These are phyloP conservation scores for Dinothrombium tinctorium DNA, from an alignment of 1,140 invertebrate species.

Conservation along the genomic window DNA sequence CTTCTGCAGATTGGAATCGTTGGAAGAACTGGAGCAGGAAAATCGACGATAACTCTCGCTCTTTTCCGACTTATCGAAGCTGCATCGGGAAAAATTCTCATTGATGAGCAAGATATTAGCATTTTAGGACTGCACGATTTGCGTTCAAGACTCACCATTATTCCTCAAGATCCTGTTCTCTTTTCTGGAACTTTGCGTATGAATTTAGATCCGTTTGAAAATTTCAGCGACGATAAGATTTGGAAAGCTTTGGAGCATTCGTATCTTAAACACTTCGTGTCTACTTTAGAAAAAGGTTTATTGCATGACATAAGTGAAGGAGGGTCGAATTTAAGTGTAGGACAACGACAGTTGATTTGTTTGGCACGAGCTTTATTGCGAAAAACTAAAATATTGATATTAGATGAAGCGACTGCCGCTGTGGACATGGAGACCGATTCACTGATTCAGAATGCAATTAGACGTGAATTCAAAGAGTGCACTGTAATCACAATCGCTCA, in stretches of 20 bases:
- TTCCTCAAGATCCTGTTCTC: conserved; percentile 26
- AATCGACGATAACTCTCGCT: conserved; percentile 54
- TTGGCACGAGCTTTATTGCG: conserved; percentile 58
- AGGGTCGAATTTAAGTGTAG: conserved; percentile 18
- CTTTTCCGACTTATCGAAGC: conserved; percentile 69
- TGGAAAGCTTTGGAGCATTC: conserved; percentile 18
- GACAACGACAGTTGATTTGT: conserved; percentile 52
- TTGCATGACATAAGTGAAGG: conserved; percentile 9
- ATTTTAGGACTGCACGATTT: conserved; percentile 67
- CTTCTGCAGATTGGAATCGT: conserved; percentile 13
- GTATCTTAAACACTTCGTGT: conserved; percentile 13
- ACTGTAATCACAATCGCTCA: conserved; percentile 39
- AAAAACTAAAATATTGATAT: conserved; percentile 8
- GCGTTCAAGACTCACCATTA: conserved; percentile 34
- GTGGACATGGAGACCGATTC: conserved; percentile 19
- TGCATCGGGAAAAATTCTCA: conserved; percentile 43
- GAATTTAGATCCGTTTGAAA: conserved; percentile 20
- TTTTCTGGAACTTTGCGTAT: conserved; percentile 55
- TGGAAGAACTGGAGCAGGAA: conserved; percentile 40
- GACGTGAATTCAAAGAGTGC: conserved; percentile 30
- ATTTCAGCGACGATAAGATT: conserved; percentile 18
- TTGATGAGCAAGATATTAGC: conserved; percentile 68
- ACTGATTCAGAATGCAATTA: conserved; percentile 14
- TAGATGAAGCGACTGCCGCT: conserved; percentile 16
- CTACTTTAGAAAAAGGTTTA: conserved; percentile 7